Evolutionary conservation across 2,797 vertebrate species (phyloP).

Genomic region (Chelidonichthys spinosus): DNA sequence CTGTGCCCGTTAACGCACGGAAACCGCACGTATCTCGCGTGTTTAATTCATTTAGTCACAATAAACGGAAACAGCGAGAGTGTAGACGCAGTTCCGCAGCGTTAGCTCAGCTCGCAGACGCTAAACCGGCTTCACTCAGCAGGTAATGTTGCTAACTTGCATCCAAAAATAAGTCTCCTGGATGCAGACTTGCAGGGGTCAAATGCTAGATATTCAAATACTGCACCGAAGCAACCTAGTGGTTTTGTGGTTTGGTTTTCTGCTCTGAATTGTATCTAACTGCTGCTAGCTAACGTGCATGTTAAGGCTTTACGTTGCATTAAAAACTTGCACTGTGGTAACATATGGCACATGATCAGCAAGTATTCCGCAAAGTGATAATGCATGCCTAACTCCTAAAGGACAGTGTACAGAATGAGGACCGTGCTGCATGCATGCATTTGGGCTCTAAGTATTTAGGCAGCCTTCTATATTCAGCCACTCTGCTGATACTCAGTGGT

Average conservation of each 20-base stretch:
- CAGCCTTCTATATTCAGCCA: too few species aligned
- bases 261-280: not conserved
- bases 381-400: too few species aligned
- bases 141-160: not conserved
- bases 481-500: too few species aligned
- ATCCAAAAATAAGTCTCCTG: too few species aligned
- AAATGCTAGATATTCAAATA: not conserved
- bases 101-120: not conserved
- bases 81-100: not conserved
- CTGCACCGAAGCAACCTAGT: not conserved
- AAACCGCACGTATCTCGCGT: not conserved
- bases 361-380: too few species aligned
- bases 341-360: too few species aligned
- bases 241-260: not conserved
- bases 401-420: too few species aligned
- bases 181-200: not conserved
- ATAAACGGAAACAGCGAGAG: not conserved
- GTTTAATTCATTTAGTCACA: not conserved
- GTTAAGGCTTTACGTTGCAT: not conserved
- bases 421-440: too few species aligned
- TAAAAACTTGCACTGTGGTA: not conserved
- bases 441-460: too few species aligned
- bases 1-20: not conserved
- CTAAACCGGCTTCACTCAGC: constrained; percentile 13
- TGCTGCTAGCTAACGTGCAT: not conserved